Percentiles rank a stretch among this genome's conserved stretches.
These are phyloP conservation scores for Nomada goodeniana DNA, from an alignment of 2,888 invertebrate species.

Conservation along the genomic window DNA sequence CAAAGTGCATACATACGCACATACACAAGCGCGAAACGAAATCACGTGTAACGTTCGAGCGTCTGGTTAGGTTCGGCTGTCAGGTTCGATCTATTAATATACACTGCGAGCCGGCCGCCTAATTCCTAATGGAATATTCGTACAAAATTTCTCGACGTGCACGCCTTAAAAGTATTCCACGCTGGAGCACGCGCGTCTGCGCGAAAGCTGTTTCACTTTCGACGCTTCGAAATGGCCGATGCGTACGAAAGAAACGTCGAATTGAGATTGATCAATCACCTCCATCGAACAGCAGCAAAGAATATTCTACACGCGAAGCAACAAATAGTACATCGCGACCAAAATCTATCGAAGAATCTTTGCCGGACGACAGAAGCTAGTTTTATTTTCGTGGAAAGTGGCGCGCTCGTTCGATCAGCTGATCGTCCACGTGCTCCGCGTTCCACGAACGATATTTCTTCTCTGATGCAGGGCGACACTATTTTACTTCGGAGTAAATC, in stretches of 20 bases:
- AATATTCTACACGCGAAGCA: neutral
- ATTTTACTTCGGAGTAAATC: neutral
- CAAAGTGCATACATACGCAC: neutral
- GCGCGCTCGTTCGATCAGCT: constrained; percentile 45
- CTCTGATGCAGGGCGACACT: neutral
- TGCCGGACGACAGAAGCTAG: neutral
- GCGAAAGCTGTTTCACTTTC: no score
- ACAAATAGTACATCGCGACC: neutral
- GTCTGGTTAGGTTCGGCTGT: constrained; percentile 81
- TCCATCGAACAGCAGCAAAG: neutral
- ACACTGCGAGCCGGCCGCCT: constrained; percentile 67
- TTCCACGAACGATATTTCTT: constrained; percentile 19
- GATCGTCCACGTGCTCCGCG: constrained; percentile 43
- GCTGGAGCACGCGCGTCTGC: constrained; percentile 12
- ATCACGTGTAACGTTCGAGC: constrained; percentile 60
- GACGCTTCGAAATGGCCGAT: no score
- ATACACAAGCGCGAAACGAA: constrained; percentile 42
- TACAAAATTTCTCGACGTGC: constrained; percentile 62
- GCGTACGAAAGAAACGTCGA: neutral
- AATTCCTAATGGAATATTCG: constrained; percentile 74
- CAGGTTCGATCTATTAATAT: constrained; percentile 82
- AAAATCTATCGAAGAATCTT: neutral
- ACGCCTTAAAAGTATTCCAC: constrained; percentile 69
- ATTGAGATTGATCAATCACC: neutral
- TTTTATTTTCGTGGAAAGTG: constrained; percentile 9